Evolutionary conservation across 2,888 invertebrate species (phyloP).

Genomic region (Hirtodrosophila cameraria): DNA sequence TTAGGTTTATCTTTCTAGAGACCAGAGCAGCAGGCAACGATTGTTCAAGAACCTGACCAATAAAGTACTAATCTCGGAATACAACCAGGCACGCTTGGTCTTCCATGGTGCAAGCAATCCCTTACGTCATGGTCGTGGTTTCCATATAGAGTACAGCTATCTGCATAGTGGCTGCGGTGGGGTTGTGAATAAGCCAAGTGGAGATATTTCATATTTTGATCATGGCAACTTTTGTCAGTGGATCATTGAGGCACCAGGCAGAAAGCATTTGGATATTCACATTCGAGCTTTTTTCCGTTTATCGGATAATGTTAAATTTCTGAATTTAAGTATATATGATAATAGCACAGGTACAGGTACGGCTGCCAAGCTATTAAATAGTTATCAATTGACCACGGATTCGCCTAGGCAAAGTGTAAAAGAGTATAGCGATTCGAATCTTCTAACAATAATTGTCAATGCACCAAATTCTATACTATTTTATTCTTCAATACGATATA

Average conservation of each 20-base stretch:
- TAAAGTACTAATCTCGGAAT: conserved; percentile 87
- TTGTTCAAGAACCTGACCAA: conserved; percentile 81
- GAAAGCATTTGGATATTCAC: conserved; percentile 83
- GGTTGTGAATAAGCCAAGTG: conserved; percentile 85
- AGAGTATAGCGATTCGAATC: conserved; percentile 35
- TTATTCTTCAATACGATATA: background rate
- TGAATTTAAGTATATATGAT: conserved; percentile 39
- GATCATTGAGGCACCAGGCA: conserved; percentile 89
- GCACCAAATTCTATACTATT: fast-evolving
- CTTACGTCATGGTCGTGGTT: conserved; percentile 86
- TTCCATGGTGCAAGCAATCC: conserved; percentile 87
- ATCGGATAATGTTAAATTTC: too few species aligned
- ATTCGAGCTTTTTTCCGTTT: fast-evolving
- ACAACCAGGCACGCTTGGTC: conserved; percentile 89
- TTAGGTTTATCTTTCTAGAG: conserved; percentile 64
- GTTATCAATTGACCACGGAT: fast-evolving
- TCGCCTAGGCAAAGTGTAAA: fast-evolving
- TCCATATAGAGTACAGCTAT: conserved; percentile 89
- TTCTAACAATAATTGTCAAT: conserved; percentile 38
- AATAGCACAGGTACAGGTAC: conserved; percentile 46
- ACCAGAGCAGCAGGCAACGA: conserved; percentile 47
- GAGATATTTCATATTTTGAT: fast-evolving
- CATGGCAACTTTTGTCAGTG: conserved; percentile 84
- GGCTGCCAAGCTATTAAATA: conserved; percentile 23
- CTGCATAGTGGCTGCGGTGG: conserved; percentile 89